Evolutionary conservation across 2,113 vertebrate genomes (phyloP), one percentile per base, ranked within the genome.

Genomic region (Rhinopomastus cyanomelas): DNA sequence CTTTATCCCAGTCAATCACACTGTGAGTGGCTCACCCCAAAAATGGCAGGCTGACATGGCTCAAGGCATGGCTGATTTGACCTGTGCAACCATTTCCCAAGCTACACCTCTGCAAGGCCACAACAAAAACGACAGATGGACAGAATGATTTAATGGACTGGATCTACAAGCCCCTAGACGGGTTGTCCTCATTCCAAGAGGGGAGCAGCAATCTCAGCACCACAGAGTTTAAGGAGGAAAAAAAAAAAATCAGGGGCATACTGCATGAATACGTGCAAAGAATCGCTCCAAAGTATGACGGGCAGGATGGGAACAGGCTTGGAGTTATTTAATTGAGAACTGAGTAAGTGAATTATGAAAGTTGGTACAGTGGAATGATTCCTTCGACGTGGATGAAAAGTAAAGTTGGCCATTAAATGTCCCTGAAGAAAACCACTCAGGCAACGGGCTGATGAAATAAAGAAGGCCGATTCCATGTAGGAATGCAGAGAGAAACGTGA

Each of bases 401-500:
- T 26, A 80, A 85, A 83, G 60, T 42, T 48, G 86, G 83, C 39
- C 57, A 49, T 11, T 25, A 81, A 81, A 36, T 78, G 32, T 27
- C 39, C 30, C 26, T 19, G 42, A 18, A 39, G 81, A 42, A 48
- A 74, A 32, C 3, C 18, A 75, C 37, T 72, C 46, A 42, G 80
- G 49, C 57, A 72, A 53, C 1, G 56, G 64, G 65, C 9, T 92
- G 84, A 66, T 56, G 65, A 85, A 88, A 65, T 1, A 81, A 16
- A 65, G 62, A 46, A 94, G 62, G 81, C 61, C 90, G 73, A 88
- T 90, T 53, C 49, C 52, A 53, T 4, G 2, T 3, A 87, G 74
- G 86, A 90, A 88, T 23, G 71, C 69, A 81, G 68, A 92, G 61
- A 71, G 34, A 94, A 90, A 53, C 30, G 49, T 65, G 86, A 64